Conservation (phyloP, 2,888 invertebrate species). For the Amphiduros pacificus region DNA sequence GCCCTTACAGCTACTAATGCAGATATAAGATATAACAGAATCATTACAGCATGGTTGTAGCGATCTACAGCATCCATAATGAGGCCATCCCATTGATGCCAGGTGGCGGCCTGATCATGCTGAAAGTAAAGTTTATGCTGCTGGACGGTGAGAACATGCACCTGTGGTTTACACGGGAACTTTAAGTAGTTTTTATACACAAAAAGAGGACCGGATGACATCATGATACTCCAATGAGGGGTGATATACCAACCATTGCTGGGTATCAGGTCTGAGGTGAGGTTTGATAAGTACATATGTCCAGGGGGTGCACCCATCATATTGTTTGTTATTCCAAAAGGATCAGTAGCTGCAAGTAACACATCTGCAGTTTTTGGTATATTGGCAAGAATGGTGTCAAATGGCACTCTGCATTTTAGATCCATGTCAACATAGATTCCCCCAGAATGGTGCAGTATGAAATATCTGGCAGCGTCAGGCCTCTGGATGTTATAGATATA, state of each 20-base stretch:
- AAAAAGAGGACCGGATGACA: constrained; percentile 26
- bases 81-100: constrained; percentile 23
- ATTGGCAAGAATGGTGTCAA: not conserved
- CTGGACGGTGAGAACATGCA: not conserved
- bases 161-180: not conserved
- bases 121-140: constrained; percentile 3
- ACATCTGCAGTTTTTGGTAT: too few relatives aligned
- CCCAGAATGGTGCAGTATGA: not conserved
- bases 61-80: too few relatives aligned
- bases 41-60: too few relatives aligned
- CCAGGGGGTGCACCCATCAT: constrained; percentile 17
- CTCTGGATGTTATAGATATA: not conserved
- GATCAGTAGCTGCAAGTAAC: constrained; percentile 18
- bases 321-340: constrained; percentile 22
- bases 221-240: constrained; percentile 26
- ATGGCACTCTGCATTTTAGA: not conserved
- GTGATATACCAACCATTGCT: constrained; percentile 9
- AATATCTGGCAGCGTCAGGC: not conserved
- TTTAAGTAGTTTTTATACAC: constrained; percentile 9
- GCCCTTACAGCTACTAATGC: too few relatives aligned
- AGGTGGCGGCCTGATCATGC: constrained; percentile 14
- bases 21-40: too few relatives aligned
- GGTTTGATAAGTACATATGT: constrained; percentile 6
- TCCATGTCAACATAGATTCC: not conserved
- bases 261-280: not conserved